phyloP scores from a whole-genome alignment of 1,140 invertebrate genomes.

The Onthophagus taurus region DNA sequence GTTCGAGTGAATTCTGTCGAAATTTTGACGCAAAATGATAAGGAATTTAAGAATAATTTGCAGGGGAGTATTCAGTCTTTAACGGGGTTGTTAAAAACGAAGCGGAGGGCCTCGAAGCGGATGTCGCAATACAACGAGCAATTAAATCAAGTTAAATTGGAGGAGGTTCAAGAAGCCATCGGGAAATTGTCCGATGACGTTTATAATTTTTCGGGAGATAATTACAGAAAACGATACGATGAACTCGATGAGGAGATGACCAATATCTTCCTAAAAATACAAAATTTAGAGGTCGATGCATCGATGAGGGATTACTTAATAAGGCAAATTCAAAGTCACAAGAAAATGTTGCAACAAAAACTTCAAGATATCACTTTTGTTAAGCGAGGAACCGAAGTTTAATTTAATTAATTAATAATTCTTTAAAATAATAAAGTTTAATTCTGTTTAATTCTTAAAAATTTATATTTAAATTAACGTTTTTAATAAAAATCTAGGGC shows the following conservation, averaged over 20 bases:
- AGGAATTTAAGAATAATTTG: too few species aligned
- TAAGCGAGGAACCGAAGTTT: neutral
- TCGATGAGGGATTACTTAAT: conserved; percentile 1
- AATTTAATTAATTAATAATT: too few species aligned
- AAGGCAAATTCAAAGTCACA: conserved; percentile 2
- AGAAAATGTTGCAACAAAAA: conserved; percentile 3
- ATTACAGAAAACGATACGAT: neutral
- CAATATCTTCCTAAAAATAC: neutral
- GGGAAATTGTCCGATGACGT: neutral
- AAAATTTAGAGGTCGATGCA: neutral
- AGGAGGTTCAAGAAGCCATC: conserved; percentile 4
- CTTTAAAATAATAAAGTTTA: too few species aligned
- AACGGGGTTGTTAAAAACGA: conserved; percentile 7
- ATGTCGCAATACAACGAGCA: conserved; percentile 1
- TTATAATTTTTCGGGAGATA: neutral
- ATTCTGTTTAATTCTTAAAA: too few species aligned
- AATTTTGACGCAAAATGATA: conserved; percentile 1
- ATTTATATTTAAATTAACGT: too few species aligned
- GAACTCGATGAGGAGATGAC: neutral
- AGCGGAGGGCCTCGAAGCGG: conserved; percentile 1
- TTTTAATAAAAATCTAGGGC: too few species aligned
- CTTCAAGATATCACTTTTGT: neutral
- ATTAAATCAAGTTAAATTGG: neutral
- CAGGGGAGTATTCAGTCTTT: neutral
- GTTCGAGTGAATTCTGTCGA: neutral